phyloP scores from a whole-genome alignment of 2,888 invertebrate genomes.

The Idaea dimidiata region DNA sequence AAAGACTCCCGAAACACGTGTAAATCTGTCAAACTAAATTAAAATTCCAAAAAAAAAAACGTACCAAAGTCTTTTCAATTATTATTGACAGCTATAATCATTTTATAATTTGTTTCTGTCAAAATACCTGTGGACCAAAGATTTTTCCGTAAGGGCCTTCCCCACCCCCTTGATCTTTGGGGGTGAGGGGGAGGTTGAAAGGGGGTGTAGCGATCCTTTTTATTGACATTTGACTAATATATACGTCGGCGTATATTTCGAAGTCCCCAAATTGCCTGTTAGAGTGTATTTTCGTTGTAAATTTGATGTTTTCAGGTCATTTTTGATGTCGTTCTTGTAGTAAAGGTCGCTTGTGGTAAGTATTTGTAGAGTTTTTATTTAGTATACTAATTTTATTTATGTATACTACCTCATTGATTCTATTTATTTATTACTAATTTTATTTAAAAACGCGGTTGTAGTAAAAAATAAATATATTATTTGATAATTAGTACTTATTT shows the following conservation, averaged over 20 bases:
- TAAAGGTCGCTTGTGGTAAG: not conserved
- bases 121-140: slow-evolving; percentile 14
- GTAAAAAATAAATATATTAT: too few relatives aligned
- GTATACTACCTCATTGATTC: too few relatives aligned
- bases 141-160: slow-evolving; percentile 20
- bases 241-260: slow-evolving; percentile 21
- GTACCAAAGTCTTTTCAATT: not conserved
- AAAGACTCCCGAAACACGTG: not conserved
- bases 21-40: not conserved
- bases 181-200: slow-evolving; percentile 23
- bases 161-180: slow-evolving; percentile 8
- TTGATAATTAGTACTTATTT: too few relatives aligned
- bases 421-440: too few relatives aligned
- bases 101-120: not conserved
- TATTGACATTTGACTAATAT: slow-evolving; percentile 40
- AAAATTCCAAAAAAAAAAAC: not conserved
- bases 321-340: not conserved
- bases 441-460: too few relatives aligned
- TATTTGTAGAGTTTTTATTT: not conserved
- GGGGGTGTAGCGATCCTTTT: slow-evolving; percentile 38
- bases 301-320: slow-evolving; percentile 2
- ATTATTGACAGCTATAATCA: not conserved
- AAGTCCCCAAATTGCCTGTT: slow-evolving; percentile 3
- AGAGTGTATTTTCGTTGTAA: not conserved
- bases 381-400: too few relatives aligned